These are phyloP conservation scores for Neolamprologus brichardi DNA, from an alignment of 2,113 vertebrate genomes.

Conservation along the genomic window DNA sequence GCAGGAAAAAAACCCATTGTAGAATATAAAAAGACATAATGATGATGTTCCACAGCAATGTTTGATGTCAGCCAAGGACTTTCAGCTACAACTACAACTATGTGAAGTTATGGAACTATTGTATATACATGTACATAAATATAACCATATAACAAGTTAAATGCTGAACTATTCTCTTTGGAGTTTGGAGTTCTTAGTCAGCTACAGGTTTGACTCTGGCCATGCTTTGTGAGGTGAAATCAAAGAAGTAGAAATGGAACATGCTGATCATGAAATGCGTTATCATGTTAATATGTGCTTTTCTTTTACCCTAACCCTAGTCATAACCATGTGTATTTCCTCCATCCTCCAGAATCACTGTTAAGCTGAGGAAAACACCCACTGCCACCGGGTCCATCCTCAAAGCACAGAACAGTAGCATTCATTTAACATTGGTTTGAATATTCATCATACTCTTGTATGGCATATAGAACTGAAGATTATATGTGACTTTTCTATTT, in stretches of 20 bases:
- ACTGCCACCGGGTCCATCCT: neutral
- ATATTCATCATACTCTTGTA: neutral
- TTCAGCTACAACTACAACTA: neutral
- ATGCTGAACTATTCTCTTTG: neutral
- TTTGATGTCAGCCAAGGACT: neutral
- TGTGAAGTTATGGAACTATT: neutral
- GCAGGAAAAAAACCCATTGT: neutral
- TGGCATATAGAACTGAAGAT: neutral
- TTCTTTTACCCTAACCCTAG: neutral
- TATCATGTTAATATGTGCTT: neutral
- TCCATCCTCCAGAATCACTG: neutral
- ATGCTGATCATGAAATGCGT: neutral
- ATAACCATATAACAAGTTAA: neutral
- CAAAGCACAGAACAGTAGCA: neutral
- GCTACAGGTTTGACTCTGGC: neutral
- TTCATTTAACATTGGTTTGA: neutral
- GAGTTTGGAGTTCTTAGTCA: neutral
- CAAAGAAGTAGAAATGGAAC: neutral
- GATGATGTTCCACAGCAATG: constrained; percentile 12
- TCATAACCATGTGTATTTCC: neutral
- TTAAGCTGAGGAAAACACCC: neutral
- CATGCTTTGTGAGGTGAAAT: neutral
- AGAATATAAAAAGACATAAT: neutral
- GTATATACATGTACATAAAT: neutral
- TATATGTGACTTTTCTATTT: neutral